phyloP scores from a whole-genome alignment of 2,797 vertebrate genomes.

The Nasua narica region DNA sequence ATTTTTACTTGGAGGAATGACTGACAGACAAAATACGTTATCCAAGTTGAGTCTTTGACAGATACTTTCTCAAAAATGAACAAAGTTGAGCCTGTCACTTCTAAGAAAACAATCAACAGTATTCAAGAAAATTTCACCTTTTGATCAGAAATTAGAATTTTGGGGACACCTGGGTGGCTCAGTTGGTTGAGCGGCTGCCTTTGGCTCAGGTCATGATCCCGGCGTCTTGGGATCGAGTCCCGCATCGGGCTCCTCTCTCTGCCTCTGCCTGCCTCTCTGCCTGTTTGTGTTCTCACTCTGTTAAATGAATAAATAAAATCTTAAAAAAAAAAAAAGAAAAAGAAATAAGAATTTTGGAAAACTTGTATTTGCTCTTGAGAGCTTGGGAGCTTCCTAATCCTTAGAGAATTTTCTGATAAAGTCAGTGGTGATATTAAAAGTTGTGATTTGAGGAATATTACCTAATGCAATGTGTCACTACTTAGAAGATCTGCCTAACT shows the following conservation, averaged over 20 bases:
- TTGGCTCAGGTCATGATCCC: no score
- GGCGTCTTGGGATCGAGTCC: no score
- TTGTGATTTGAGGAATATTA: not conserved
- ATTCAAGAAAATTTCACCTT: conserved; percentile 1
- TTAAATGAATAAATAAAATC: no score
- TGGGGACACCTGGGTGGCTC: no score
- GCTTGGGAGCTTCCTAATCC: not conserved
- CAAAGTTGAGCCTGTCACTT: not conserved
- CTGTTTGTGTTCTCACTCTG: no score
- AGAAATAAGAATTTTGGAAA: conserved; percentile 12
- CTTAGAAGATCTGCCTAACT: not conserved
- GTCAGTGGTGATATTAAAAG: not conserved
- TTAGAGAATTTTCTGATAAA: not conserved
- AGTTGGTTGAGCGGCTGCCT: no score
- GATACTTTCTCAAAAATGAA: not conserved
- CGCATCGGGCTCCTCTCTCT: no score
- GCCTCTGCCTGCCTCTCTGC: no score
- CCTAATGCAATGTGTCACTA: not conserved
- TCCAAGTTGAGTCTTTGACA: not conserved
- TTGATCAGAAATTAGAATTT: not conserved
- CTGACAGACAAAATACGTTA: not conserved
- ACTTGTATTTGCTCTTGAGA: not conserved
- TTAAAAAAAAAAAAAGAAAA: no score
- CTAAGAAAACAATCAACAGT: not conserved
- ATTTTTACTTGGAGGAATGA: not conserved